Percentiles rank a stretch among this genome's conserved stretches.
phyloP scores from a whole-genome alignment of 2,113 vertebrate genomes.

The Beaufortia kweichowensis region DNA sequence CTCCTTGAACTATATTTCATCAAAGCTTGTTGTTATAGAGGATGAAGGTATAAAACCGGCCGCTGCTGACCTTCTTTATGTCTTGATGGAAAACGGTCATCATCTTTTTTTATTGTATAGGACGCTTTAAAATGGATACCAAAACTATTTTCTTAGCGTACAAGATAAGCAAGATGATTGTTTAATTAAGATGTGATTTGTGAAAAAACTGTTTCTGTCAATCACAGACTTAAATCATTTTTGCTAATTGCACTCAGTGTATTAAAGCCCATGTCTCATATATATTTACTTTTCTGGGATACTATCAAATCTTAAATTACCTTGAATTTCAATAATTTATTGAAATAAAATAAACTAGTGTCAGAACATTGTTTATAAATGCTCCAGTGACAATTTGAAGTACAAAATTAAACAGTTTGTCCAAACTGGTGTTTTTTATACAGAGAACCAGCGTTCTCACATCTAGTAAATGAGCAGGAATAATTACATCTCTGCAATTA shows the following conservation, averaged over 20 bases:
- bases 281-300: too few relatives aligned
- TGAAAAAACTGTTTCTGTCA: too few relatives aligned
- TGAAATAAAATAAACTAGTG: too few relatives aligned
- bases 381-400: too few relatives aligned
- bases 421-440: too few relatives aligned
- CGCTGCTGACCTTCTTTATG: not conserved
- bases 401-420: too few relatives aligned
- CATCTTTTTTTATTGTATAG: not conserved
- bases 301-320: not conserved
- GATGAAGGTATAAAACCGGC: constrained; percentile 20
- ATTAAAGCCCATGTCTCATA: too few relatives aligned
- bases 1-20: constrained; percentile 72
- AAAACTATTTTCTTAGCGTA: not conserved
- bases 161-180: not conserved
- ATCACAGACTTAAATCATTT: too few relatives aligned
- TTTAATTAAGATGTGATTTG: constrained; percentile 3
- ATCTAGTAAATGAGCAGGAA: too few relatives aligned
- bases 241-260: too few relatives aligned
- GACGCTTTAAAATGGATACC: not conserved
- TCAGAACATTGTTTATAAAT: too few relatives aligned
- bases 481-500: not conserved
- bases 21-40: constrained; percentile 63
- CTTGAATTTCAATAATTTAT: not conserved
- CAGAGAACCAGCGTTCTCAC: too few relatives aligned
- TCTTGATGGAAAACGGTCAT: not conserved